Percentiles rank a stretch among this genome's conserved stretches.
These are phyloP conservation scores for Lonchura striata DNA, from an alignment of 2,113 vertebrate genomes.

Conservation along the genomic window DNA sequence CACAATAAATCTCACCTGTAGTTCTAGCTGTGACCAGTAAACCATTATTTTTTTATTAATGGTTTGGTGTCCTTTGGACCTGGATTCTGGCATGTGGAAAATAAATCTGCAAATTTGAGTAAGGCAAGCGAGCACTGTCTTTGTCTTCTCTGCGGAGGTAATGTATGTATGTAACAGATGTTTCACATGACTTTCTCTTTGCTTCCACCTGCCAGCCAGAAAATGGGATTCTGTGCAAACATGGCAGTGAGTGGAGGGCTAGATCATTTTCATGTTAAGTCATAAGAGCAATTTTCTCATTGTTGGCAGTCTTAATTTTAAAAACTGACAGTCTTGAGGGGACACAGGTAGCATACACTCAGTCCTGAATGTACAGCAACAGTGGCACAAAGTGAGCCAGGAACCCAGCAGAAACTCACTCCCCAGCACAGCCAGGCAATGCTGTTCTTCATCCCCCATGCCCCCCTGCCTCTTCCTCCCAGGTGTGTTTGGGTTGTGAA, in stretches of 20 bases:
- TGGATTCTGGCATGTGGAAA: not conserved
- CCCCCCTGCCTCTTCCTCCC: not conserved
- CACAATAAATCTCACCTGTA: not conserved
- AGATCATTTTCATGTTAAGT: not conserved
- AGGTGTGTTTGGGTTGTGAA: not conserved
- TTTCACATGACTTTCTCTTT: not conserved
- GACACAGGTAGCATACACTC: not conserved
- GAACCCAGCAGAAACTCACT: not conserved
- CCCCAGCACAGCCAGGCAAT: not conserved
- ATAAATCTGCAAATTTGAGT: not conserved
- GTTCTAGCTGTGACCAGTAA: not conserved
- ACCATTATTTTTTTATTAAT: not conserved
- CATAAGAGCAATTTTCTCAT: not conserved
- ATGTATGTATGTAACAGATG: too few relatives aligned
- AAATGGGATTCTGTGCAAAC: not conserved
- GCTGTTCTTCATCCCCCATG: not conserved
- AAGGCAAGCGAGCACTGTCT: not conserved
- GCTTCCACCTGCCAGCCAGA: not conserved
- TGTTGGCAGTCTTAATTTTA: not conserved
- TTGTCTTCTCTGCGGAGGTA: not conserved
- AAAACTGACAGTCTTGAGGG: not conserved
- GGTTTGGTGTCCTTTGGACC: not conserved
- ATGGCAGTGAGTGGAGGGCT: not conserved
- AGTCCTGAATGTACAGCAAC: not conserved
- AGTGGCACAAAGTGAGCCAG: not conserved